These are phyloP conservation scores for Thripadectes ignobilis DNA, from an alignment of 2,797 vertebrate genomes.

Conservation along the genomic window DNA sequence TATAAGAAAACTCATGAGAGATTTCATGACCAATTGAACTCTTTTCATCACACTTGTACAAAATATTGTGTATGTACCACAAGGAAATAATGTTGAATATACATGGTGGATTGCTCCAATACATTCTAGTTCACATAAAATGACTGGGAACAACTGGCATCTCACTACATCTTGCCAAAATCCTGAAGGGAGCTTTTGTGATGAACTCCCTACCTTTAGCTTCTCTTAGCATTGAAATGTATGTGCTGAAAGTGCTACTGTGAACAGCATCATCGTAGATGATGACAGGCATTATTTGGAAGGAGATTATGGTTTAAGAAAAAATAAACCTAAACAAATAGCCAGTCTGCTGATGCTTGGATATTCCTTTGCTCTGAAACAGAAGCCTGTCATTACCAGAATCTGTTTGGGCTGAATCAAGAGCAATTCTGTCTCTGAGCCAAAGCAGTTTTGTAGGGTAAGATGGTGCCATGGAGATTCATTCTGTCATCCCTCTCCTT, in stretches of 20 bases:
- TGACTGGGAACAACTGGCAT: neutral
- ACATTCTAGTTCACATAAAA: neutral
- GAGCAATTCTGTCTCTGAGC: neutral
- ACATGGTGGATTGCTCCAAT: neutral
- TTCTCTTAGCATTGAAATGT: neutral
- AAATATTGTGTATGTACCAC: neutral
- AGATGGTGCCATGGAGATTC: neutral
- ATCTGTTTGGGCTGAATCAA: neutral
- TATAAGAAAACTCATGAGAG: neutral
- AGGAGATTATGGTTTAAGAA: neutral
- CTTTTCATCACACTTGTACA: neutral
- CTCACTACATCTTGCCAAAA: conserved; percentile 21
- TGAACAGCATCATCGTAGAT: neutral
- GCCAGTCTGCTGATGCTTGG: neutral
- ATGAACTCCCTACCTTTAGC: neutral
- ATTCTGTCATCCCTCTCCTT: neutral
- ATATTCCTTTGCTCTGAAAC: neutral
- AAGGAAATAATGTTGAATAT: neutral
- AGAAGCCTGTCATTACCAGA: neutral
- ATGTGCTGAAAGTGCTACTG: neutral
- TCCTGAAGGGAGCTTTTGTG: conserved; percentile 15
- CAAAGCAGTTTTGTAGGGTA: neutral
- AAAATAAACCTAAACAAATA: conserved; percentile 6
- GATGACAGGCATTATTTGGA: neutral
- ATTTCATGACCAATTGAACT: neutral